Evolutionary conservation across 2,888 invertebrate genomes (phyloP), one percentile per base, ranked within the genome.

Genomic region (Tetragnatha montana): DNA sequence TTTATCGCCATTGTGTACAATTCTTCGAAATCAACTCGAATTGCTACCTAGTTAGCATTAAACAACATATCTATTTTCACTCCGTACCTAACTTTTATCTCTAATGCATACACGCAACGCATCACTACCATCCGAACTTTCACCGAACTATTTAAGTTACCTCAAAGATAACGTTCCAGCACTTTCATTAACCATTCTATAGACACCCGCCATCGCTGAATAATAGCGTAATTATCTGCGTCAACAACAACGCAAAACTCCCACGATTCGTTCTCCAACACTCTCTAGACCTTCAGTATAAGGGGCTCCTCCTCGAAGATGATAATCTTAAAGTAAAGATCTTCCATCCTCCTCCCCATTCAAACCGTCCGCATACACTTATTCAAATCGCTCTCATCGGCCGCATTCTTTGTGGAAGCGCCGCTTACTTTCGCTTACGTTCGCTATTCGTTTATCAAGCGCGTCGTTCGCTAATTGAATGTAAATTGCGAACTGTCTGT

Each of bases 121-220:
- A n/a, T n/a, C n/a, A 1, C 35, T 35, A 35, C 35, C 4, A 35
- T 35, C 35, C 35, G 35, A 35, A 35, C 35, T 35, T 35, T 4
- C 35, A 2, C 35, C 35, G 35, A 35, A 35, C 35, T 35, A n/a
- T n/a, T n/a, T n/a, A 35, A 35, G 35, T 35, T 35, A 35, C 35
- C 35, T 35, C 35, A 35, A 35, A 35, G 35, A 35, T 35, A 35
- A 35, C 71, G 21, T 73, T 73, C 22, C 47, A n/a, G 22, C 35
- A 35, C 47, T 19, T 71, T 49, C 19, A 81, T 81, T 81, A 81
- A 10, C 51, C n/a, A 71, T 81, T 81, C 71, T 71, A 50, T 50
- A 12, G 21, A 69, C 51, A n/a, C 22, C 14, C n/a, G 1, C 76
- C 35, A 35, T 49, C 14, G 50, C 8, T n/a, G 49, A 19, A 19